phyloP scores from a whole-genome alignment of 2,888 invertebrate species.

The Drosophila suboccidentalis region DNA sequence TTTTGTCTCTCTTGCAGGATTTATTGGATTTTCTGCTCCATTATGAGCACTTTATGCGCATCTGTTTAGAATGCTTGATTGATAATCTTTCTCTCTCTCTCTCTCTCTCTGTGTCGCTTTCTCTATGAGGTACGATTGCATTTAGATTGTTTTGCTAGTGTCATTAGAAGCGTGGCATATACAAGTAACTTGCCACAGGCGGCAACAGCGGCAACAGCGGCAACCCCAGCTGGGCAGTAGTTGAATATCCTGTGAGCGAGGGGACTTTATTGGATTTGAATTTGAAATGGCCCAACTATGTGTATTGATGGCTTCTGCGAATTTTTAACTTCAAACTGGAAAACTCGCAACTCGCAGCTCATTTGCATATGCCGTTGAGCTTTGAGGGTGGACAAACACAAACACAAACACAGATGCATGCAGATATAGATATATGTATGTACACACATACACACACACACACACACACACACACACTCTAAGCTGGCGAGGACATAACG shows the following conservation, averaged over 20 bases:
- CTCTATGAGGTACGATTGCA: conserved; percentile 7
- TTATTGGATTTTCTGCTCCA: conserved; percentile 13
- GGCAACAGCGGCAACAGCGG: conserved; percentile 33
- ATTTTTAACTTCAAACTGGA: conserved; percentile 28
- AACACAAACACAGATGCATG: conserved; percentile 8
- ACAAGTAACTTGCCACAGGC: conserved; percentile 4
- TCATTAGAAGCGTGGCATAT: conserved; percentile 12
- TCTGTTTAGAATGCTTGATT: conserved; percentile 31
- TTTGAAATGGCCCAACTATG: conserved; percentile 67
- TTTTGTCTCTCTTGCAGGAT: not conserved
- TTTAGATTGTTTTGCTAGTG: conserved; percentile 15
- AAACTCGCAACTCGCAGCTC: conserved; percentile 32
- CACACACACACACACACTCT: conserved; percentile 9
- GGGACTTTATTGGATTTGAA: conserved; percentile 74
- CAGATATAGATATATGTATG: not conserved
- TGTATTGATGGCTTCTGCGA: conserved; percentile 74
- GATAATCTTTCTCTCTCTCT: conserved; percentile 11
- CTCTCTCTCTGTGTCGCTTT: too few species aligned
- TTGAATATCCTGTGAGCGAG: conserved; percentile 51
- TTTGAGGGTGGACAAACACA: conserved; percentile 59
- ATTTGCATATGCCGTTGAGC: conserved; percentile 74
- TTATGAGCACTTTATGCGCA: conserved; percentile 18
- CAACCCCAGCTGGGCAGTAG: conserved; percentile 60
- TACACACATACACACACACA: conserved; percentile 25
- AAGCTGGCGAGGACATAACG: conserved; percentile 71